Percentiles rank a stretch among this genome's conserved stretches.
Evolutionary conservation across 2,888 invertebrate species (phyloP).

Genomic region (Actias luna): DNA sequence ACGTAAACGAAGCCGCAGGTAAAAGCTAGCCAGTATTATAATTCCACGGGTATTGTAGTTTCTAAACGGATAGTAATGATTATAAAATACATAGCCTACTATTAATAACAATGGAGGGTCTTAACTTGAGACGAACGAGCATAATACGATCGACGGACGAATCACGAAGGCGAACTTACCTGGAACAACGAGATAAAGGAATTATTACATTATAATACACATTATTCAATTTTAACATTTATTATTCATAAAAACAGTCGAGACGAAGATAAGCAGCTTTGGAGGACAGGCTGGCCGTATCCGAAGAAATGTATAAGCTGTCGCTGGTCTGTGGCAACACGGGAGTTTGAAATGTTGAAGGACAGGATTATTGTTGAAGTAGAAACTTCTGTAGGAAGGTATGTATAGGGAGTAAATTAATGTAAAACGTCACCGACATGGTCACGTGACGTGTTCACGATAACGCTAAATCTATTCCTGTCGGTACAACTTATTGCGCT

Average conservation of each 20-base stretch:
- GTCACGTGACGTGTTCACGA: no score
- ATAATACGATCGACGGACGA: not conserved
- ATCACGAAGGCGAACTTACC: constrained; percentile 35
- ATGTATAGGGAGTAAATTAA: no score
- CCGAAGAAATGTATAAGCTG: no score
- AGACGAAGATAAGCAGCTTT: not conserved
- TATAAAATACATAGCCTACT: not conserved
- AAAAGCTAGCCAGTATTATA: no score
- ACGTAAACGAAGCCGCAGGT: no score
- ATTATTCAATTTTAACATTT: not conserved
- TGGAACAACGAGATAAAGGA: constrained; percentile 41
- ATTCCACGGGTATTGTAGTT: not conserved
- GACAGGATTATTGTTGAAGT: no score
- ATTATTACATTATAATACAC: constrained; percentile 15
- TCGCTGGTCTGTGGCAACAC: no score
- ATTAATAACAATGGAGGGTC: not conserved
- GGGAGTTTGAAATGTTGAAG: no score
- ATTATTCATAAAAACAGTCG: not conserved
- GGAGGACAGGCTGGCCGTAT: not conserved
- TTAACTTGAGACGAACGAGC: not conserved
- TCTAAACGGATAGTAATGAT: not conserved
- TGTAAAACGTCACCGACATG: no score
- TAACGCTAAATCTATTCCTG: no score
- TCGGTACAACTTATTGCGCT: no score
- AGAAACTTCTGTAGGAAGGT: no score